Conservation (phyloP, 2,113 vertebrate genomes). For the Oreotrochilus melanogaster region DNA sequence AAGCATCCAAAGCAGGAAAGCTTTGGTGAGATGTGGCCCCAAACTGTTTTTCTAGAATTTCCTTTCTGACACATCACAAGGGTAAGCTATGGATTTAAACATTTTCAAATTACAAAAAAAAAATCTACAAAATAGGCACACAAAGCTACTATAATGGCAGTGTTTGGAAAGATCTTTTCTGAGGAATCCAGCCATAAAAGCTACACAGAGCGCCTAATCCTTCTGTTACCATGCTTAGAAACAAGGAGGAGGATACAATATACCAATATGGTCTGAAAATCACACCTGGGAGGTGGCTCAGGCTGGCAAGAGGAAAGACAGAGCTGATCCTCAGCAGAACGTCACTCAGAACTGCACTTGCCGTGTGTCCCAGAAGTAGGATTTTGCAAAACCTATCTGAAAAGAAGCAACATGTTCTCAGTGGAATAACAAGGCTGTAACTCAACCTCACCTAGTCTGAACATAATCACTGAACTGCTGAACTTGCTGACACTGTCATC, state of each 20-base stretch:
- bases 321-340: background rate
- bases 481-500: fast-evolving
- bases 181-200: background rate
- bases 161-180: background rate
- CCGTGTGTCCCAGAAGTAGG: background rate
- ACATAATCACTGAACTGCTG: fast-evolving
- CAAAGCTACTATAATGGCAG: background rate
- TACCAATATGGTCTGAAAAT: fast-evolving
- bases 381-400: background rate
- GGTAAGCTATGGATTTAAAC: background rate
- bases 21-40: fast-evolving
- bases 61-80: background rate
- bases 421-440: background rate
- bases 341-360: background rate
- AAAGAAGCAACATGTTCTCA: background rate
- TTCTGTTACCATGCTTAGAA: background rate
- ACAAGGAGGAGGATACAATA: background rate
- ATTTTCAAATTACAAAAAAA: background rate
- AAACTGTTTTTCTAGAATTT: background rate
- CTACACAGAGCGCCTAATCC: background rate
- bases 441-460: background rate
- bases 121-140: background rate
- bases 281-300: too few relatives aligned
- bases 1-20: background rate
- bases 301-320: background rate